Evolutionary conservation across 1,140 invertebrate species (phyloP), one percentile per base, ranked within the genome.

Genomic region (Eriocheir sinensis): DNA sequence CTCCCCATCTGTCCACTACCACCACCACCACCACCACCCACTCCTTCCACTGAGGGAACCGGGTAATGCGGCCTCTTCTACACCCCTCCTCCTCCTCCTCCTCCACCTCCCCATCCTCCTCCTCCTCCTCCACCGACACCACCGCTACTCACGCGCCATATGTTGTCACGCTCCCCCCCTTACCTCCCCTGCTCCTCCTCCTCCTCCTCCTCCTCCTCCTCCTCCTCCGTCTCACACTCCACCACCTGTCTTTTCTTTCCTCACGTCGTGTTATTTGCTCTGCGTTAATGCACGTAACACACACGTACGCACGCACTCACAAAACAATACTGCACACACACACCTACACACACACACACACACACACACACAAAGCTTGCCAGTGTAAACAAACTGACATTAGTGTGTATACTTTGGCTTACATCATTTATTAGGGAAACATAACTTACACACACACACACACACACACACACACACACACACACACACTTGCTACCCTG

Each of bases 231-330:
- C 60, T 72, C 60, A 72, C 60, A 72, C 60, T 4, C 60, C 21
- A 21, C 60, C 60, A 72, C 60, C 60, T 72, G 60, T 12, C 27
- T 72, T 72, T 21, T 72, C 21, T 72, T n/a, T 72, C 27, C 21
- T 72, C 21, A 72, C 48, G 60, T 72, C 21, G 4, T n/a, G 21
- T 72, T 72, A 72, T 72, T 72, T 72, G 60, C 60, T 72, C n/a
- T 72, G 60, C 60, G 60, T 72, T 72, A n/a, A 72, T 72, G 60
- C 48, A 53, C 48, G 48, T 53, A 53, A n/a, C 48, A 53, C 48
- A 53, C 48, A 53, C 53, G 21, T 12, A 72, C 21, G 53, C 53
- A 21, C 53, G 53, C 53, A 2, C 53, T 21, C 53, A 8, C n/a
- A n/a, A n/a, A n/a, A n/a, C n/a, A n/a, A n/a, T n/a, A n/a, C n/a